A percentile compares a stretch with the other conserved stretches of the same genome.
Conservation (phyloP, 2,113 vertebrate species). For the Chamaea fasciata region DNA sequence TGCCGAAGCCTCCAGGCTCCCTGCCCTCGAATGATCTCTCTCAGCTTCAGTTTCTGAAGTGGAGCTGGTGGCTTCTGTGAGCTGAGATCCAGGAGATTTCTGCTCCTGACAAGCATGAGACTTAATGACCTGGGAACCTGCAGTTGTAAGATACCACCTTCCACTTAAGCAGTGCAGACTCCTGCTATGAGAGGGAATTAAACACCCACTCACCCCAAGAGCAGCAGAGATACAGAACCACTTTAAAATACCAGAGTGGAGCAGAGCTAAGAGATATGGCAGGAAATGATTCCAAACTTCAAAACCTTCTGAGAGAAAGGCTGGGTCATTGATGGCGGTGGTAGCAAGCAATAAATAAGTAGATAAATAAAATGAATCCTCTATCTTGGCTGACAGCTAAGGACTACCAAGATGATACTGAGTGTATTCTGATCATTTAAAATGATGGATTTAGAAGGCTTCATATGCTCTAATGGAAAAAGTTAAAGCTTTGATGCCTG, state of each 20-base stretch:
- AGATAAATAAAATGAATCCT: background rate
- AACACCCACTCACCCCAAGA: slow-evolving; percentile 21
- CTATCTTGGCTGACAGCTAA: background rate
- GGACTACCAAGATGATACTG: background rate
- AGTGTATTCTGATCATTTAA: background rate
- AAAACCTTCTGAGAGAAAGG: background rate
- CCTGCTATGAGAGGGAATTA: background rate
- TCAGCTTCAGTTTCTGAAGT: background rate
- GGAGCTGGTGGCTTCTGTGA: background rate
- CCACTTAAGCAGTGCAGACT: background rate
- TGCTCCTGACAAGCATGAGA: background rate
- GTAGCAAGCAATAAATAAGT: background rate
- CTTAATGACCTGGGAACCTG: slow-evolving; percentile 3
- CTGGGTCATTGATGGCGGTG: background rate
- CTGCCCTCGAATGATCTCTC: background rate
- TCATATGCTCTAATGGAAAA: background rate
- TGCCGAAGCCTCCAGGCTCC: background rate
- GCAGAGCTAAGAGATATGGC: background rate
- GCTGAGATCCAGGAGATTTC: background rate
- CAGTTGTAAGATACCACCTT: background rate
- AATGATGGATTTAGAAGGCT: background rate
- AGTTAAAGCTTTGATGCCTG: background rate
- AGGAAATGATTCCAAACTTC: background rate
- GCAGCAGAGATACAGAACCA: background rate
- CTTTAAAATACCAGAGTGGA: background rate